Evolutionary conservation across 2,797 vertebrate species (phyloP).

Genomic region (Leptatherina wallacei): DNA sequence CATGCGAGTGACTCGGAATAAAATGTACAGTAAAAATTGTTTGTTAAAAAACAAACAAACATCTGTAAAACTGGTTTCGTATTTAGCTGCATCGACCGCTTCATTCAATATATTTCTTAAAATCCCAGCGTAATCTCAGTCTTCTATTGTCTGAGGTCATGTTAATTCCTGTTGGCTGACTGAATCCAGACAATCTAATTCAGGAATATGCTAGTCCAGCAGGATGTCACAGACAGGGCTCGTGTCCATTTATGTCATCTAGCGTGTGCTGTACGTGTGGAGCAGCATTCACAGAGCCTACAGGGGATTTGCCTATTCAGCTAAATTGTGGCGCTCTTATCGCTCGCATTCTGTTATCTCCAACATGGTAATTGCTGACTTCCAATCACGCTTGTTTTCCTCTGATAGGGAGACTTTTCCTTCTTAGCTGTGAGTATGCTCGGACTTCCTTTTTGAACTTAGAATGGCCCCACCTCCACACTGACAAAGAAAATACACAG

Average conservation of each 20-base stretch:
- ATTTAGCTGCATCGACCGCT: background rate
- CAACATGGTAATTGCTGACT: constrained; percentile 81
- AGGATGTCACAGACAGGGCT: constrained; percentile 6
- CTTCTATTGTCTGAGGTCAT: constrained; percentile 14
- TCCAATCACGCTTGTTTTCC: constrained; percentile 81
- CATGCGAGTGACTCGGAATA: no score
- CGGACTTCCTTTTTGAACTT: constrained; percentile 46
- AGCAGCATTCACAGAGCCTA: constrained; percentile 73
- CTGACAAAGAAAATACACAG: constrained; percentile 40
- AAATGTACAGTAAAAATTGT: no score
- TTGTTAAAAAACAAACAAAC: no score
- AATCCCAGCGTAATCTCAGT: background rate
- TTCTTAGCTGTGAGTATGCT: constrained; percentile 30
- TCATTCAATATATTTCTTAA: background rate
- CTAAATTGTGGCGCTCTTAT: constrained; percentile 78
- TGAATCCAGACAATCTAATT: constrained; percentile 11
- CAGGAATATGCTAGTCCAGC: constrained; percentile 10
- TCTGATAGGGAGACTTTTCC: constrained; percentile 67
- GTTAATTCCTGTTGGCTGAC: background rate
- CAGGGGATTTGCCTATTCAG: constrained; percentile 73
- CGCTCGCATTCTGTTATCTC: constrained; percentile 71
- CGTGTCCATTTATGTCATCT: constrained; percentile 40
- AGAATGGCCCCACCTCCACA: constrained; percentile 34
- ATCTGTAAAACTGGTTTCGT: no score
- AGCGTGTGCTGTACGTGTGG: constrained; percentile 84